Evolutionary conservation across 1,140 invertebrate genomes (phyloP), one percentile per base, ranked within the genome.

Genomic region (Megathymus violae): DNA sequence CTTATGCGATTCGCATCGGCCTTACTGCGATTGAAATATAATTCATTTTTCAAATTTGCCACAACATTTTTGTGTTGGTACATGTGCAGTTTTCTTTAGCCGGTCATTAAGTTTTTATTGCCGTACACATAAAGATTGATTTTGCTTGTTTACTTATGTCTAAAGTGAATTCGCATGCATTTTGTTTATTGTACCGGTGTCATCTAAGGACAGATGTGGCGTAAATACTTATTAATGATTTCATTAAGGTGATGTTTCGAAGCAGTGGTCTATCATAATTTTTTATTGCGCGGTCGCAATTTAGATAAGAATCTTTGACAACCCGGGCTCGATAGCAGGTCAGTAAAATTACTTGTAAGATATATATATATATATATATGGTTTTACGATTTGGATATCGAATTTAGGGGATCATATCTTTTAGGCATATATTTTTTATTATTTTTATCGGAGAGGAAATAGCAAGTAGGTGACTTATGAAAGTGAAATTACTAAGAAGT

Each of bases 181-280:
- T 47, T 54, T 66, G 64, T 60, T 66, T 61, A 54, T 61, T 69
- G 56, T 62, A 44, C n/a, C n/a, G 47, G 41, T 69, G 63, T 68
- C 63, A 68, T 58, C 62, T 72, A 65, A 70, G 61, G 68, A 72
- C 70, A 72, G 67, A 69, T 69, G 67, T 59, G 61, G 56, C 36
- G 63, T 69, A 72, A 69, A 69, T 72, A 66, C 54, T 60, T 72
- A 72, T 66, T 66, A 68, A 72, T 68, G 67, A 69, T 69, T 50
- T 6, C 64, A 50, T 48, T 54, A 60, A 60, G 41, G 43, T 60
- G 56, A 60, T 48, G 19, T 2, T 59, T n/a, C 54, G 43, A 59
- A 47, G 54, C 15, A 14, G 22, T 38, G 16, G 27, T 22, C 48
- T 60, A 51, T 60, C 44, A 40, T 59, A 15, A 59, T 60, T 60